Evolutionary conservation across 2,888 invertebrate genomes (phyloP), one percentile per base, ranked within the genome.

Genomic region (Scaptomyza flava): DNA sequence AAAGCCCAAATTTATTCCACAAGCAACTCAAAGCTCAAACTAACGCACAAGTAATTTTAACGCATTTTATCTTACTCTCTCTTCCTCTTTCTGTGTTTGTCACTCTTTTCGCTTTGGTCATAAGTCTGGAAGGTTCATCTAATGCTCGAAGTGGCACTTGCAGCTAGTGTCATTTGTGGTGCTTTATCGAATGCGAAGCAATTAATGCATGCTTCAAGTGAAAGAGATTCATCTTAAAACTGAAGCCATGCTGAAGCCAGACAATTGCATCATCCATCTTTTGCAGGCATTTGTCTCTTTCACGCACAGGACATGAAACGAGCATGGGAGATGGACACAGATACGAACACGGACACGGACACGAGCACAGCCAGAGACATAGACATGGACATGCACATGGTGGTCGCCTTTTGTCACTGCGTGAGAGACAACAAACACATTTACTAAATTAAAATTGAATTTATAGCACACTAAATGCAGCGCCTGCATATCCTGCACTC

Each of bases 361-460:
- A 27, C n/a, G 52, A 48, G 47, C 33, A 58, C 9, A 48, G 36
- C 2, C 30, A 46, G 3, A n/a, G 62, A 45, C 45, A 54, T 23
- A 53, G 68, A 60, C 53, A 68, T 42, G 56, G 61, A 57, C 74
- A 58, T 74, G 79, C 46, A 68, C 57, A 63, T 68, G 62, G 70
- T 62, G 65, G 57, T 62, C 67, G 65, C 62, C 79, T 60, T 67
- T 79, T 71, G 81, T 79, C 75, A 74, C 70, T 79, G 77, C 70
- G 74, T 68, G 79, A 67, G 65, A 68, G 77, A 70, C 86, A 73
- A 69, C 78, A 73, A 83, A 79, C 84, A 84, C 89, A 85, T 85
- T 85, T 85, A 84, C 81, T 89, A 89, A 89, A 85, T 85, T 89
- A 85, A 85, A 89, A 85, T 74, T 84, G 74, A 87, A 85, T 85